Percentiles rank a stretch among this genome's conserved stretches.
Evolutionary conservation across 2,888 invertebrate genomes (phyloP).

Genomic region (Enchytraeus crypticus): DNA sequence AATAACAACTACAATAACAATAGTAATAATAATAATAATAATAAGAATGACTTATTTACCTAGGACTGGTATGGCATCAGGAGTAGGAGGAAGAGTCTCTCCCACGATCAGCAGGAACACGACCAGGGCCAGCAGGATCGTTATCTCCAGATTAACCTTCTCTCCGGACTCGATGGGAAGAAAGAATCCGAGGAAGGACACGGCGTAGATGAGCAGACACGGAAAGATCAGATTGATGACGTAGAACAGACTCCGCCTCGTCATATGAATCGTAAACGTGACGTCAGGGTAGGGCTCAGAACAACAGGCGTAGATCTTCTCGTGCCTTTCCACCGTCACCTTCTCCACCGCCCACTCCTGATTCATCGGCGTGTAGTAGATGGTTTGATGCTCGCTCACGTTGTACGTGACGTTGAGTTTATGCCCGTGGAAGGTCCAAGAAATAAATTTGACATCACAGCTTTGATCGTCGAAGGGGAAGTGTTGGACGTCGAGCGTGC

Average conservation of each 20-base stretch:
- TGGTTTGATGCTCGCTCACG: constrained; percentile 19
- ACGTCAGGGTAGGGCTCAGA: constrained; percentile 33
- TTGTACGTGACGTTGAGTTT: constrained; percentile 40
- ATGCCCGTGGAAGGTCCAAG: constrained; percentile 52
- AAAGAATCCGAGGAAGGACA: constrained; percentile 34
- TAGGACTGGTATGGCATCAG: constrained; percentile 21
- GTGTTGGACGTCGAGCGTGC: constrained; percentile 51
- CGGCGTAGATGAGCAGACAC: constrained; percentile 32
- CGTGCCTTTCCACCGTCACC: constrained; percentile 23
- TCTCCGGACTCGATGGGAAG: constrained; percentile 33
- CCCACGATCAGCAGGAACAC: constrained; percentile 16
- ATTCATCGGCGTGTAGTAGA: constrained; percentile 68
- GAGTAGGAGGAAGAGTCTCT: constrained; percentile 27
- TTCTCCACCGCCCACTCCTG: constrained; percentile 52
- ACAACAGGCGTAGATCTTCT: constrained; percentile 32
- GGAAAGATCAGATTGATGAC: constrained; percentile 33
- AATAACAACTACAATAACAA: too few relatives aligned
- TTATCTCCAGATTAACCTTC: constrained; percentile 32
- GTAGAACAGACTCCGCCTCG: constrained; percentile 32
- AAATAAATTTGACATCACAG: constrained; percentile 49
- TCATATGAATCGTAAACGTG: constrained; percentile 34
- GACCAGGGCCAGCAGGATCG: constrained; percentile 13
- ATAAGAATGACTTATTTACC: not conserved
- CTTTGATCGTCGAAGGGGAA: constrained; percentile 53
- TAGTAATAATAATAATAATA: not conserved